Percentiles rank a stretch among this genome's conserved stretches.
These are phyloP conservation scores for Labia minor DNA, from an alignment of 2,888 invertebrate species.

Conservation along the genomic window DNA sequence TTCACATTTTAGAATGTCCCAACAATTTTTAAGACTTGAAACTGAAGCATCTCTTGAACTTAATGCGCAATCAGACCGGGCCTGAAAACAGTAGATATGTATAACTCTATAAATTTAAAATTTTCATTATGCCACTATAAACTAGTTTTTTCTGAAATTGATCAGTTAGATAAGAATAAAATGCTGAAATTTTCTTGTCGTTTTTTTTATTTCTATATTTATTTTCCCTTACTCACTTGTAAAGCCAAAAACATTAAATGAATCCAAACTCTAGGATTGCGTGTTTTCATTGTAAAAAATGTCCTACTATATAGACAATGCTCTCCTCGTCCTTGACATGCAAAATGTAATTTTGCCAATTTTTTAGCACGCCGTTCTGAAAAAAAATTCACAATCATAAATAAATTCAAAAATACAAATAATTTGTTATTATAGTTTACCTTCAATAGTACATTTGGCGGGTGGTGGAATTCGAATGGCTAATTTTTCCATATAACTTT, in stretches of 20 bases:
- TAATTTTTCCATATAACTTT: constrained; percentile 80
- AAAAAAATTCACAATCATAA: constrained; percentile 28
- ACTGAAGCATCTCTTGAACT: constrained; percentile 73
- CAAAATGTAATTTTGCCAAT: constrained; percentile 77
- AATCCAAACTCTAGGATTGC: constrained; percentile 82
- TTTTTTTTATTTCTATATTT: too few relatives aligned
- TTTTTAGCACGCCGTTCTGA: constrained; percentile 72
- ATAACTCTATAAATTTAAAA: background rate
- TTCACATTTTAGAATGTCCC: constrained; percentile 88
- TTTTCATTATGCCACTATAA: background rate
- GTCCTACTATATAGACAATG: constrained; percentile 79
- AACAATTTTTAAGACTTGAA: constrained; percentile 77
- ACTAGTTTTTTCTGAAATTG: too few relatives aligned
- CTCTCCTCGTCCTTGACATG: constrained; percentile 70
- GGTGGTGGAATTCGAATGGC: constrained; percentile 78
- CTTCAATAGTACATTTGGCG: constrained; percentile 87
- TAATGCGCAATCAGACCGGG: constrained; percentile 62
- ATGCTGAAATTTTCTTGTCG: too few relatives aligned
- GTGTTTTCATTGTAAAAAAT: constrained; percentile 65
- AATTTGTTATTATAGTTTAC: constrained; percentile 38
- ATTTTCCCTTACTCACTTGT: constrained; percentile 45
- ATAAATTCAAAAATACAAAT: constrained; percentile 19
- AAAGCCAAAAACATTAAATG: constrained; percentile 92
- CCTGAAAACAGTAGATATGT: constrained; percentile 35
- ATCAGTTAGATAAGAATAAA: too few relatives aligned